Base-by-base conservation (phyloP, 92 coral and sea anemone species). In the Phenganax marumi region DNA sequence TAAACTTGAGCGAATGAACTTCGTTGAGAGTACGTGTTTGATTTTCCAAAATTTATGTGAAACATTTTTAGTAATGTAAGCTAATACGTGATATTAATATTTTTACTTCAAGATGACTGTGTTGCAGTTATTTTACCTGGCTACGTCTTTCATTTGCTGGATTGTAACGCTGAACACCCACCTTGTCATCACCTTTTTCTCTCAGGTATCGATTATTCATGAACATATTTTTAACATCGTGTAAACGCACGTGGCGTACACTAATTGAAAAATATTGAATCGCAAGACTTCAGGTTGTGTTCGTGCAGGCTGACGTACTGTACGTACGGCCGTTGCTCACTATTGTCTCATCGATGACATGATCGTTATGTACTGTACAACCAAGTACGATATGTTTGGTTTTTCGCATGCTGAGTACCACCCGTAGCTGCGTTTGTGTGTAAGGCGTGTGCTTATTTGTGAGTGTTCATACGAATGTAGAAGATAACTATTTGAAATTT, bases 171-270 rank as follows among this genome's bases (percentile, higher is more conserved):
- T 14, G 97, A 95, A 73, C 97, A 91, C 18, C 96, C 92, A 6
- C 96, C 97, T 0, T 90, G 98, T 49, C 98, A 95, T 76, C 98
- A 95, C 86, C 84, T 95, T n/a, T 90, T 95, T 75, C 81, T 95
- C 61, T 92, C 91, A 85, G 98, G 98, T 92, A 73, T 22, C 52
- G 22, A 26, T 19, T 24, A 13, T 51, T 18, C 9, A 18, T 5
- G 43, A 33, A 33, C 43, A 33, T 7, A 7, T 11, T 11, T 39
- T 14, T 56, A 56, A 14, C n/a, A 56, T 14, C 22, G 7, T 14
- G 22, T 56, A 56, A 14, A 3, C 7, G 63, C 63, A 56, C n/a
- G 63, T 56, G n/a, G 17, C 22, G n/a, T 1, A 21, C 1, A 21
- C 63, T 14, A 1, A 14, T 19, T 8, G 63, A 21, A 14, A 56